Base-by-base conservation (phyloP, 1,140 invertebrate genomes). In the Leptopilina clavipes region DNA sequence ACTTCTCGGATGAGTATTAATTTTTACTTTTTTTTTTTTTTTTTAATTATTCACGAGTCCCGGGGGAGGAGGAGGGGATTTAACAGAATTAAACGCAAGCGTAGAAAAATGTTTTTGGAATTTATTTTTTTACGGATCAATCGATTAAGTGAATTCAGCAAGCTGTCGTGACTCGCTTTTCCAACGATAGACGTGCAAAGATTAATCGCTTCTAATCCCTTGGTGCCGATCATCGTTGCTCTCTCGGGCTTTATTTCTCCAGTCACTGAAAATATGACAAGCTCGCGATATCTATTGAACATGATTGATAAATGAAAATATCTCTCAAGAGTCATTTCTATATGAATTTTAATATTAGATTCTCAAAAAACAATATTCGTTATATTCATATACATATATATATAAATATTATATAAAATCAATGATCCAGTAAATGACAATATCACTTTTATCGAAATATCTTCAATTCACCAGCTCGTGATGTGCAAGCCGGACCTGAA, bases 201-300 rank as follows among this genome's bases (percentile, higher is more conserved):
- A 83, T 83, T 78, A 80, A 81, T 81, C 73, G 77, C 73, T 54
- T 70, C 72, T 76, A 81, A 80, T 76, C 78, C 70, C 71, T 43
- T 71, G 74, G 76, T 76, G 75, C 75, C 70, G 59, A 65, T 65
- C 59, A 65, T 31, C 6, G 59, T 25, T 65, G 12, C 59, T 37
- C 22, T 65, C 59, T 31, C 25, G 25, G 22, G 59, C 59, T 65
- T 31, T 37, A 65, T 65, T 65, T n/a, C 59, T 65, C 19, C 19
- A 65, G 59, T 65, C 59, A 65, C 59, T 65, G 59, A 31, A 65
- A 37, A 65, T 65, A 65, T 65, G 59, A 65, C 59, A 65, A 37
- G 25, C 59, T 0, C 59, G 59, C 25, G 25, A 65, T 22, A 65
- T 31, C 12, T 22, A 65, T 65, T 65, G 22, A 65, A n/a, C 56